Base-by-base conservation (phyloP, 2,888 invertebrate genomes). In the Rotaria sp. region DNA sequence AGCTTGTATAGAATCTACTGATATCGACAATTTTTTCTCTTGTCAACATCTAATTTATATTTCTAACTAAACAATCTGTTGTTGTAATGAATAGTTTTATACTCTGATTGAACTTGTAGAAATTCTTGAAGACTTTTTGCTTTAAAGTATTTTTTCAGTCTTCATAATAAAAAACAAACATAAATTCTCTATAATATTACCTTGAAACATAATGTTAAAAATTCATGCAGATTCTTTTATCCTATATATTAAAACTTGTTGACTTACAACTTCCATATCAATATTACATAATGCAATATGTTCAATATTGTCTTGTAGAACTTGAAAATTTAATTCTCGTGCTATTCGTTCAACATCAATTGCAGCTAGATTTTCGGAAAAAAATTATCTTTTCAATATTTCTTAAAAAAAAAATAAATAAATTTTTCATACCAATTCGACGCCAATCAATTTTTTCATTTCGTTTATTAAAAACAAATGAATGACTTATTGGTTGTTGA, bases 321-420 rank as follows among this genome's bases (percentile, higher is more conserved):
- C 92, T 86, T 92, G 91, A 89, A 95, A 94, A 91, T 95, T 94
- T 89, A 94, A 92, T 85, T 94, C 94, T 88, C 93, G 92, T 88
- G 94, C 92, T 86, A 95, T 92, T 89, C 92, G 92, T 86, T 95
- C 94, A 84, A 95, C 92, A 89, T 95, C 94, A 87, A 94, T 93
- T 55, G 93, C 91, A 90, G 93, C 95, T 94, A 91, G 85, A 80
- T 26, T 11, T 26, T 21, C 5, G 24, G 7, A 24, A 75, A n/a
- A 15, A 80, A 93, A 93, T 52, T 85, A 87, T 87, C 87, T 86
- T 87, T 80, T n/a, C 2, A 48, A 2, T 11, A 35, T 45, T 5
- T 18, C 21, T 3, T 0, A n/a, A 57, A n/a, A 57, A n/a, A 5
- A 18, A 59, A 86, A n/a, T 38, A 4, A 13, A 35, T 30, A 4